Conservation (phyloP, 2,113 vertebrate genomes). For the Myrmophylax atrothorax region DNA sequence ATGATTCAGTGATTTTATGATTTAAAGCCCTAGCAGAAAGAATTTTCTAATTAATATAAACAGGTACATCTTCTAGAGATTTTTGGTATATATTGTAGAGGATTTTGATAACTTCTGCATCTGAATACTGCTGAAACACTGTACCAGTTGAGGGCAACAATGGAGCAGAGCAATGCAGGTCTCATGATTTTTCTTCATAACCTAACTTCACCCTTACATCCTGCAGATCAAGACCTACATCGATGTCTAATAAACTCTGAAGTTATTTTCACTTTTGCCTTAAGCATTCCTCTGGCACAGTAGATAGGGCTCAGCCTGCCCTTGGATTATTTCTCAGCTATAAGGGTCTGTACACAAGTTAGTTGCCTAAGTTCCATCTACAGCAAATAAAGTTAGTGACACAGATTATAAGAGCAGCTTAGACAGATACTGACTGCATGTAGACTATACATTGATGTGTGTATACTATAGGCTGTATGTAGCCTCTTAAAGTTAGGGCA, state of each 20-base stretch:
- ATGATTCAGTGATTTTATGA: not conserved
- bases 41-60: not conserved
- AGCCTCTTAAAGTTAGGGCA: not conserved
- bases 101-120: not conserved
- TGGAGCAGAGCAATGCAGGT: fast-evolving
- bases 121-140: not conserved
- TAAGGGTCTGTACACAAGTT: not conserved
- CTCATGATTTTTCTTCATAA: not conserved
- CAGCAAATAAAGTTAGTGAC: not conserved
- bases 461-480: too few relatives aligned
- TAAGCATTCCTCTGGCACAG: not conserved
- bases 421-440: not conserved
- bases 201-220: not conserved
- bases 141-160: fast-evolving
- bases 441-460: not conserved
- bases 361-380: not conserved
- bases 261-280: not conserved
- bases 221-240: not conserved
- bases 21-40: not conserved
- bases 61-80: not conserved
- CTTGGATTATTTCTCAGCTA: not conserved
- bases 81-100: not conserved
- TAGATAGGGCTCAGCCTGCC: not conserved
- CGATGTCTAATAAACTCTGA: not conserved
- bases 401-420: not conserved